phyloP scores from a whole-genome alignment of 2,797 vertebrate genomes.

The Mus minutoides region DNA sequence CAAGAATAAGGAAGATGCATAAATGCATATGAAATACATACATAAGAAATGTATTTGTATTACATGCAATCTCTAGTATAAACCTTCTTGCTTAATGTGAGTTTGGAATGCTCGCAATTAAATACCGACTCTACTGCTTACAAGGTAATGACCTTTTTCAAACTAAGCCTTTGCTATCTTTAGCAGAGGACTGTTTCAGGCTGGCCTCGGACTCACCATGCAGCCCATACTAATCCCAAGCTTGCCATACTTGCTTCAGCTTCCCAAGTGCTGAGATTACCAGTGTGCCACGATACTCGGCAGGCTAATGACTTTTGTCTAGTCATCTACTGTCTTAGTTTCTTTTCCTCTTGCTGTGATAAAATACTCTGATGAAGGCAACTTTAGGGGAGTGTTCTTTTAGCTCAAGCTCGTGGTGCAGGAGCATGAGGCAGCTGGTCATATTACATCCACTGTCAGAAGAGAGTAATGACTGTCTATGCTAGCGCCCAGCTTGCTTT shows the following conservation, averaged over 20 bases:
- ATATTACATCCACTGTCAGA: neutral
- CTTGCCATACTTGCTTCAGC: neutral
- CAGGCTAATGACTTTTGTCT: neutral
- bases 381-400: neutral
- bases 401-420: neutral
- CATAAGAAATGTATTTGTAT: neutral
- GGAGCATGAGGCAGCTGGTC: too few species aligned
- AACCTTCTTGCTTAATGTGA: slow-evolving; percentile 1
- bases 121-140: neutral
- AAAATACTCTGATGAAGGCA: too few species aligned
- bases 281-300: neutral
- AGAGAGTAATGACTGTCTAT: neutral
- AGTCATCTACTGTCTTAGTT: neutral
- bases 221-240: neutral
- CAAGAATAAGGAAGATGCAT: neutral
- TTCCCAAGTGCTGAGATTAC: neutral
- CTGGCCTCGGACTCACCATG: neutral
- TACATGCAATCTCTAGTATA: neutral
- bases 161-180: neutral
- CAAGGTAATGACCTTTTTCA: neutral
- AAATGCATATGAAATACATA: neutral
- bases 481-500: neutral
- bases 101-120: slow-evolving; percentile 25
- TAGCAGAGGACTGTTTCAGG: neutral
- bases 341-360: neutral